phyloP scores from a whole-genome alignment of 1,140 invertebrate species.

The Drosophila nasuta region DNA sequence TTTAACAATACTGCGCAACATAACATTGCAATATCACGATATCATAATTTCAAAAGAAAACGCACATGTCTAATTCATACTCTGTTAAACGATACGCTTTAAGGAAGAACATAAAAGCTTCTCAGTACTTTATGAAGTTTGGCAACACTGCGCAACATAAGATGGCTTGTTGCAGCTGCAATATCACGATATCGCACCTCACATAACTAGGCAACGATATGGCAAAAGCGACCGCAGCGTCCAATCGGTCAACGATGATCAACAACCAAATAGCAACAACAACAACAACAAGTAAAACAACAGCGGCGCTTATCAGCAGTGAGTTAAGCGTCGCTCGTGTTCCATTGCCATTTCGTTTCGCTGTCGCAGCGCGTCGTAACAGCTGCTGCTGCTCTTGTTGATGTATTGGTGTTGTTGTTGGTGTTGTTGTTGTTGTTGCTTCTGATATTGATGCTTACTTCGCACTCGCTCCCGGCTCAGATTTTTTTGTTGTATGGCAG shows the following conservation, averaged over 20 bases:
- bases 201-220: constrained; percentile 33
- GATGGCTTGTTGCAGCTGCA: neutral
- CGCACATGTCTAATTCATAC: no score
- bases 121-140: neutral
- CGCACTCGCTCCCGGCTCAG: constrained; percentile 27
- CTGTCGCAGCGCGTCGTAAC: neutral
- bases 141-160: constrained; percentile 6
- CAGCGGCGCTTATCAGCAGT: constrained; percentile 24
- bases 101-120: no score
- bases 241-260: constrained; percentile 23
- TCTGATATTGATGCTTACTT: constrained; percentile 32
- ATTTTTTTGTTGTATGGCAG: constrained; percentile 32
- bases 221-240: neutral
- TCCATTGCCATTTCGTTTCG: constrained; percentile 54
- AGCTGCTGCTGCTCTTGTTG: neutral
- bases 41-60: no score
- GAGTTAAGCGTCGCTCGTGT: constrained; percentile 48
- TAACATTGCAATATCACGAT: no score
- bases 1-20: no score
- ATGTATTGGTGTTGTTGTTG: constrained; percentile 16
- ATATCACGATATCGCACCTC: constrained; percentile 12
- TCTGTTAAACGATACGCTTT: no score
- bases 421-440: constrained; percentile 19
- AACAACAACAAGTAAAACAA: neutral
- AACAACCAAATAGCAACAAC: no score